A percentile compares a stretch with the other conserved stretches of the same genome.
These are phyloP conservation scores for Thripadectes ignobilis DNA, from an alignment of 2,797 vertebrate genomes.

Conservation along the genomic window DNA sequence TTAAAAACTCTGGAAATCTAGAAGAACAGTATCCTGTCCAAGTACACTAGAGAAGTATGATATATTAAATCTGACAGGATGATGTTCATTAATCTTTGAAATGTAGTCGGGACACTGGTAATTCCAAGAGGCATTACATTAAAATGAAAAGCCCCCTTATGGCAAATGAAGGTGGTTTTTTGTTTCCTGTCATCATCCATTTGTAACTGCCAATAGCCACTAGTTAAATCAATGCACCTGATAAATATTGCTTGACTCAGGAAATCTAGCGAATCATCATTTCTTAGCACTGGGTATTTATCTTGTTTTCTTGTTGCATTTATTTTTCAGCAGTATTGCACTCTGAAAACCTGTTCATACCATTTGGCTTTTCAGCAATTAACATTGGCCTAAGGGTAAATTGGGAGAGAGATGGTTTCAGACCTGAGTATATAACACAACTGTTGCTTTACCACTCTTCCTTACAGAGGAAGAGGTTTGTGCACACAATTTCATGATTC, in stretches of 20 bases:
- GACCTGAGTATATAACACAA: not conserved
- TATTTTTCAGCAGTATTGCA: slow-evolving; percentile 41
- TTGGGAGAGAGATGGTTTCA: slow-evolving; percentile 10
- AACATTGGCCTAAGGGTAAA: slow-evolving; percentile 44
- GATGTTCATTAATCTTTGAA: slow-evolving; percentile 72
- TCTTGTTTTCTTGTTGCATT: slow-evolving; percentile 61
- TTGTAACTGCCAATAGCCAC: slow-evolving; percentile 76
- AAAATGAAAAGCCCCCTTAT: slow-evolving; percentile 72
- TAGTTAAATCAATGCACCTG: slow-evolving; percentile 75
- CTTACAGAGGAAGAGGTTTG: not conserved
- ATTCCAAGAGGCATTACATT: slow-evolving; percentile 72
- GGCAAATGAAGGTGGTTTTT: slow-evolving; percentile 67
- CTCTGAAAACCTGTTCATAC: not conserved
- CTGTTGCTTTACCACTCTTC: not conserved
- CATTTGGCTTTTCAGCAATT: slow-evolving; percentile 48
- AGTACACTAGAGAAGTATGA: not conserved
- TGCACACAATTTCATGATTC: not conserved
- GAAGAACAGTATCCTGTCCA: not conserved
- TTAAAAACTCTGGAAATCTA: slow-evolving; percentile 19
- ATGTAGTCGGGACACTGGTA: slow-evolving; percentile 52
- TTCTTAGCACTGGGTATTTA: slow-evolving; percentile 62
- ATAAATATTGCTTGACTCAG: slow-evolving; percentile 70
- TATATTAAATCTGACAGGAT: slow-evolving; percentile 56
- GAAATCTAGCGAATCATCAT: slow-evolving; percentile 65
- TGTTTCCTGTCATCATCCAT: slow-evolving; percentile 76